phyloP scores from a whole-genome alignment of 2,113 vertebrate genomes.

The Tachuris rubrigastra region DNA sequence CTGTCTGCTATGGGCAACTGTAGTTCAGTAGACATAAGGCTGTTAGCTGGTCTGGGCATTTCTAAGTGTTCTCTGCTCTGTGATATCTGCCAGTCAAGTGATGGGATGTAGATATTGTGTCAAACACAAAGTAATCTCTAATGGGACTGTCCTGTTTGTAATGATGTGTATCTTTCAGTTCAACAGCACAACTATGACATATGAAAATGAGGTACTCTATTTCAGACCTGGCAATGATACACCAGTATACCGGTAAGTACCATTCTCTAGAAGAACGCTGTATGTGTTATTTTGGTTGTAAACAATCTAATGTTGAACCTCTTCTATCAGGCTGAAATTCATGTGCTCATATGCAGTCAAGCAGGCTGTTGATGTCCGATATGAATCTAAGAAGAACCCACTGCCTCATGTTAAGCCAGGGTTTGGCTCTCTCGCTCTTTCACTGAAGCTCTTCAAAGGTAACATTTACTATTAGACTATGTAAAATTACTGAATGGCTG shows the following conservation, averaged over 20 bases:
- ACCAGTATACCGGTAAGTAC: slow-evolving; percentile 54
- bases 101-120: background rate
- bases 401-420: slow-evolving; percentile 5
- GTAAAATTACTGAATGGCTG: background rate
- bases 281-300: background rate
- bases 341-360: slow-evolving; percentile 30
- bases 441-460: slow-evolving; percentile 67
- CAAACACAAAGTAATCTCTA: background rate
- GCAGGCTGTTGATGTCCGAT: background rate
- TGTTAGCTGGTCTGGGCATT: background rate
- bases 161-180: background rate
- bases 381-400: background rate
- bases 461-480: background rate
- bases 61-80: background rate
- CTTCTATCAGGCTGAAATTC: slow-evolving; percentile 31
- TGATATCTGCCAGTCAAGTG: background rate
- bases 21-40: background rate
- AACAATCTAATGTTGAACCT: background rate
- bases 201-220: slow-evolving; percentile 60
- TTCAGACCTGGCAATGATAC: slow-evolving; percentile 7
- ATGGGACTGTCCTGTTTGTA: background rate
- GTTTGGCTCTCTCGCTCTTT: slow-evolving; percentile 33
- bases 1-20: background rate
- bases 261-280: rapidly evolving
- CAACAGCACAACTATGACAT: slow-evolving; percentile 21